Evolutionary conservation across 2,113 vertebrate species (phyloP).

Genomic region (Ciconia stormi): DNA sequence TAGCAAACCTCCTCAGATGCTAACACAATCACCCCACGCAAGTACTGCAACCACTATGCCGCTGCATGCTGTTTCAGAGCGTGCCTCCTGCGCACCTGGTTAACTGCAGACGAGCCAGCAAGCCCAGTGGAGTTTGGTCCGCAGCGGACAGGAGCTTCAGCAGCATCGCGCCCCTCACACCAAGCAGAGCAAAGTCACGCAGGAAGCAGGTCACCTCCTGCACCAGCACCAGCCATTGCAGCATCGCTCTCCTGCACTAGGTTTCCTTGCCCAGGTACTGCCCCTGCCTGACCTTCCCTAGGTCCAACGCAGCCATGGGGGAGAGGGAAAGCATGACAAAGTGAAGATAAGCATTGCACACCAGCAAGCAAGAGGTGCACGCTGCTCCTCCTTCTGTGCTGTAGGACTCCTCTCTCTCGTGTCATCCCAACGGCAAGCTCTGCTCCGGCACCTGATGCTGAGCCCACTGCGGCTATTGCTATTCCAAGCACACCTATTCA

Average conservation of each 20-base stretch:
- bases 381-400: background rate
- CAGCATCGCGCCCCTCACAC: background rate
- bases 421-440: background rate
- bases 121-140: background rate
- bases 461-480: background rate
- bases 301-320: background rate
- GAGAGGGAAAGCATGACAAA: background rate
- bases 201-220: background rate
- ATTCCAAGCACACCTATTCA: background rate
- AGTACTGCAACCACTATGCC: accelerated
- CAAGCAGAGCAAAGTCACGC: accelerated
- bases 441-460: background rate
- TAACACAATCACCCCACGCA: background rate
- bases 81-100: accelerated
- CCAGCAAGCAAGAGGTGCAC: background rate
- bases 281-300: background rate
- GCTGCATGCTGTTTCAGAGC: accelerated
- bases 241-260: background rate
- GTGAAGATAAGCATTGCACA: background rate
- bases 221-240: background rate
- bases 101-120: accelerated
- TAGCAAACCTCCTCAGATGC: background rate
- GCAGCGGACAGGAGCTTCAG: background rate
- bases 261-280: background rate
- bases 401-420: background rate